Conservation (phyloP, 2,797 vertebrate species). For the Acrossocheilus fasciatus region DNA sequence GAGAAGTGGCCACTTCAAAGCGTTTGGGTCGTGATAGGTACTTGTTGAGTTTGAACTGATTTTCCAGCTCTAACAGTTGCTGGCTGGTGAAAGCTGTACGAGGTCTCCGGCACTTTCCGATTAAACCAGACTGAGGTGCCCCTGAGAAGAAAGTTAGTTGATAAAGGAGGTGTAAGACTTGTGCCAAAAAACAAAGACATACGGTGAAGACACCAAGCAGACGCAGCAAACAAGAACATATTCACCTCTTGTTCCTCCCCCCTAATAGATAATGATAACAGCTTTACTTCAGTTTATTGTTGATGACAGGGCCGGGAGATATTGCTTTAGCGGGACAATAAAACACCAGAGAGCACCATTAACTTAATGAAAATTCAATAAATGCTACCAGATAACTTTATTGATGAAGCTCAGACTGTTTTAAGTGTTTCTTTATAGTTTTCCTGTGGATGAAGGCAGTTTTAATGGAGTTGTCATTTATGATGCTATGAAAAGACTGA, state of each 20-base stretch:
- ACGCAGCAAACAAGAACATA: constrained; percentile 45
- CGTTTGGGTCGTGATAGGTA: constrained; percentile 93
- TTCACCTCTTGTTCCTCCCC: constrained; percentile 29
- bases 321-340: constrained; percentile 72
- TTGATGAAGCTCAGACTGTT: constrained; percentile 68
- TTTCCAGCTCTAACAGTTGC: constrained; percentile 91
- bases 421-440: constrained; percentile 67
- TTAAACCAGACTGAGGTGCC: constrained; percentile 77
- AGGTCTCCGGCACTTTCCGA: constrained; percentile 91
- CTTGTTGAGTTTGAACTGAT: constrained; percentile 95
- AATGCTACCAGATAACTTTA: constrained; percentile 69
- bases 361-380: constrained; percentile 80
- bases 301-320: constrained; percentile 66
- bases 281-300: constrained; percentile 70
- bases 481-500: constrained; percentile 59
- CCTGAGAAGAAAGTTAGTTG: constrained; percentile 66
- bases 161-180: constrained; percentile 2
- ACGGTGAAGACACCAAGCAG: neutral
- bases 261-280: constrained; percentile 62
- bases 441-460: constrained; percentile 56
- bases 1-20: constrained; percentile 91
- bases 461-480: constrained; percentile 67
- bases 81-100: constrained; percentile 94
- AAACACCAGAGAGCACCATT: constrained; percentile 75
- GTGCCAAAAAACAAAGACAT: constrained; percentile 16